Evolutionary conservation across 2,113 vertebrate genomes (phyloP).

Genomic region (Oryzias curvinotus): DNA sequence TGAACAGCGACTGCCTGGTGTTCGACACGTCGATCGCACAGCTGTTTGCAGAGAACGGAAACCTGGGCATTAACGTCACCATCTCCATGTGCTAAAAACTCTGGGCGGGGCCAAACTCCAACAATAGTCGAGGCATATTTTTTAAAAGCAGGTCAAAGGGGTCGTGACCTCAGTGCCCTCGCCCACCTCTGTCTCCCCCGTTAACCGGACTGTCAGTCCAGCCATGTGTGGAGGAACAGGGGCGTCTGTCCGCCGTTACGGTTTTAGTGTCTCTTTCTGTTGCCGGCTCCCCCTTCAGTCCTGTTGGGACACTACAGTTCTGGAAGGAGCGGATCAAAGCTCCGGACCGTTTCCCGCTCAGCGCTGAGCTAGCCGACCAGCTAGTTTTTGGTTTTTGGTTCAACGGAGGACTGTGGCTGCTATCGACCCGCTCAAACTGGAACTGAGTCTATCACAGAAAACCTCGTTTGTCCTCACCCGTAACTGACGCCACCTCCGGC

Average conservation of each 20-base stretch:
- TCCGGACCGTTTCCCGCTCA: conserved; percentile 2
- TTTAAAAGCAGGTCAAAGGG: conserved; percentile 18
- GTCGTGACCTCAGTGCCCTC: conserved; percentile 35
- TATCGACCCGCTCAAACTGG: conserved; percentile 13
- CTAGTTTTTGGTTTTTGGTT: conserved; percentile 1
- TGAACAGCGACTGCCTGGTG: conserved; percentile 99
- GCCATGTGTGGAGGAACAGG: conserved; percentile 45
- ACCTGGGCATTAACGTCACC: conserved; percentile 99
- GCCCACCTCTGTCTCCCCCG: conserved; percentile 40
- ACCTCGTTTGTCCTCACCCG: conserved; percentile 1
- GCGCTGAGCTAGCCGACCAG: conserved; percentile 17
- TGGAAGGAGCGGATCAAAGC: background rate
- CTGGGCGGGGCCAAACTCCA: conserved; percentile 21
- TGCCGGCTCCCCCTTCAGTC: conserved; percentile 5
- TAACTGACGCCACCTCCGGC: conserved; percentile 2
- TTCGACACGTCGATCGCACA: conserved; percentile 99
- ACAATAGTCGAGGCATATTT: conserved; percentile 40
- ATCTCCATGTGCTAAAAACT: conserved; percentile 97
- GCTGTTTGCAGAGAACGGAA: conserved; percentile 98
- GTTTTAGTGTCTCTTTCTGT: background rate
- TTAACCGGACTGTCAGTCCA: conserved; percentile 58
- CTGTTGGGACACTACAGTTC: conserved; percentile 41
- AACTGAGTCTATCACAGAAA: conserved; percentile 11
- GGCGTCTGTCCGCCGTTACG: conserved; percentile 8
- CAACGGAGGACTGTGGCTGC: conserved; percentile 9